Percentiles rank a stretch among this genome's conserved stretches.
These are phyloP conservation scores for Marcusenius ussheri DNA, from an alignment of 2,113 vertebrate genomes.

Conservation along the genomic window DNA sequence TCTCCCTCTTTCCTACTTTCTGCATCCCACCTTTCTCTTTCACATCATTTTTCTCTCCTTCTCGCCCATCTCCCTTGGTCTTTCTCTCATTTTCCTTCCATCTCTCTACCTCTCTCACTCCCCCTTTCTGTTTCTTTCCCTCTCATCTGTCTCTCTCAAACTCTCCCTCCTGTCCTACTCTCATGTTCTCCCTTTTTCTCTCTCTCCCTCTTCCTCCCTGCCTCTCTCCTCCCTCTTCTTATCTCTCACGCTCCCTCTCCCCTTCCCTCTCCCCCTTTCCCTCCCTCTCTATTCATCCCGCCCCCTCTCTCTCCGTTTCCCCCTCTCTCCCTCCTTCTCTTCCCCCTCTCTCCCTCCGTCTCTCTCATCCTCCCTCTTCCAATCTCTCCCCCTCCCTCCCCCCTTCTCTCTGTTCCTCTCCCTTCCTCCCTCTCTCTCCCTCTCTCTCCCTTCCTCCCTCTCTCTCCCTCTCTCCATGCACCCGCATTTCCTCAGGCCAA, in stretches of 20 bases:
- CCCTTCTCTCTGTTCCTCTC: too few relatives aligned
- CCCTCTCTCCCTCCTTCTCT: constrained; percentile 13
- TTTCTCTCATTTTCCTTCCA: not conserved
- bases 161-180: not conserved
- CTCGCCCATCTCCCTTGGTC: not conserved
- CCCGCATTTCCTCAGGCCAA: not conserved
- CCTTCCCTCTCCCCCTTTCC: not conserved
- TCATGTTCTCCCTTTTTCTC: not conserved
- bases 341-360: too few relatives aligned
- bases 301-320: not conserved
- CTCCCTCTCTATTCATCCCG: constrained; percentile 13
- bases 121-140: not conserved
- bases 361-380: not conserved
- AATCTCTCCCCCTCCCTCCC: not conserved
- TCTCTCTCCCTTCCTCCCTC: not conserved
- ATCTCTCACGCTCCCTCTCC: not conserved
- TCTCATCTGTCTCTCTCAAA: not conserved
- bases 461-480: not conserved
- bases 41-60: not conserved
- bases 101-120: not conserved
- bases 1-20: not conserved
- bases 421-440: constrained; percentile 1
- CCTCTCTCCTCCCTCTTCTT: not conserved
- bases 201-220: not conserved
- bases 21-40: not conserved